phyloP scores from a whole-genome alignment of 2,888 invertebrate genomes.

The Antheraea assamensis region DNA sequence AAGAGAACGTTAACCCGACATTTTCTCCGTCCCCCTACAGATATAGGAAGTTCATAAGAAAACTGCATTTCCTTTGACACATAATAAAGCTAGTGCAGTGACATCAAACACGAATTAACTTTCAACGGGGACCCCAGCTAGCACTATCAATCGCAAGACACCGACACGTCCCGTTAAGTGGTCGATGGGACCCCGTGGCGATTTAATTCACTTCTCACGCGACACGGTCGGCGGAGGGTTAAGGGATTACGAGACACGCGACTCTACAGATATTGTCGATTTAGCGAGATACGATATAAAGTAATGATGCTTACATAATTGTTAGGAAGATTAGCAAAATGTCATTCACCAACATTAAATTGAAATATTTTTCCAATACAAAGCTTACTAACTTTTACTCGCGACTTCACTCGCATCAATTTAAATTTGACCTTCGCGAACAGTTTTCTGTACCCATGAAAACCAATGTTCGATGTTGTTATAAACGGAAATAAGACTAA shows the following conservation, averaged over 20 bases:
- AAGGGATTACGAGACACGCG: slow-evolving; percentile 76
- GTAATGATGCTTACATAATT: slow-evolving; percentile 68
- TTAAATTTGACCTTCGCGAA: too few relatives aligned
- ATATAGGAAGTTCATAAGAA: slow-evolving; percentile 42
- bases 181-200: slow-evolving; percentile 70
- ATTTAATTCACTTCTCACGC: slow-evolving; percentile 79
- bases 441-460: too few relatives aligned
- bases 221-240: slow-evolving; percentile 65
- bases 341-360: background rate
- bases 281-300: slow-evolving; percentile 58
- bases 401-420: too few relatives aligned
- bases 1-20: background rate
- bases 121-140: slow-evolving; percentile 64
- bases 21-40: background rate
- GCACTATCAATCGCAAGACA: slow-evolving; percentile 75
- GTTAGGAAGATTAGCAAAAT: slow-evolving; percentile 46
- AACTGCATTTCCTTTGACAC: slow-evolving; percentile 68
- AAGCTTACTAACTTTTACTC: too few relatives aligned
- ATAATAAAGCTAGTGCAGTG: slow-evolving; percentile 71
- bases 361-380: background rate
- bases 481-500: too few relatives aligned
- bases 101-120: slow-evolving; percentile 80
- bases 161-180: slow-evolving; percentile 74
- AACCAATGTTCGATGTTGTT: too few relatives aligned
- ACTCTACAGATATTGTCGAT: slow-evolving; percentile 78